Evolutionary conservation across 2,797 vertebrate genomes (phyloP).

Genomic region (Anisognathus igniventris): DNA sequence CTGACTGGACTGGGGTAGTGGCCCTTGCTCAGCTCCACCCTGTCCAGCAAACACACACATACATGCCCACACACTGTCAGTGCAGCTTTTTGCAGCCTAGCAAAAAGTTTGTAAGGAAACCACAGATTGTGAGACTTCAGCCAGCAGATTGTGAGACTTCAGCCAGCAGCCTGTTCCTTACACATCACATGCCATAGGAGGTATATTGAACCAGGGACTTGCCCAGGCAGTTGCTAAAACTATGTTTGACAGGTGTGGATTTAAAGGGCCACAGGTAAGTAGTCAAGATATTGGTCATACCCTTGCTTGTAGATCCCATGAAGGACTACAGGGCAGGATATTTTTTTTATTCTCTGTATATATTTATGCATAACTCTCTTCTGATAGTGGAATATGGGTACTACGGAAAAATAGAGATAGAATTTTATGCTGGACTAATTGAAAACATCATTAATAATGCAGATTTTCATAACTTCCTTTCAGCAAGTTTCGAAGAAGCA

Average conservation of each 20-base stretch:
- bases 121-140: background rate
- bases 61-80: fast-evolving
- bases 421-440: background rate
- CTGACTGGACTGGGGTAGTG: background rate
- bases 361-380: background rate
- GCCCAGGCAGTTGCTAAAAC: background rate
- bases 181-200: background rate
- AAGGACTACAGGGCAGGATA: background rate
- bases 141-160: background rate
- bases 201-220: background rate
- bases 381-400: background rate
- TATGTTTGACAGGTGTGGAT: background rate
- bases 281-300: background rate
- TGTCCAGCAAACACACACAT: background rate
- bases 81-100: background rate
- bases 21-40: background rate
- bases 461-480: background rate
- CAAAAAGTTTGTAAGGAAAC: background rate
- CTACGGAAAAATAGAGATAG: background rate
- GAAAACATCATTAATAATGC: background rate
- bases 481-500: conserved; percentile 90
- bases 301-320: background rate
- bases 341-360: background rate
- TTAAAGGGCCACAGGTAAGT: background rate
- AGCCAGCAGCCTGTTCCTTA: background rate